A percentile compares a stretch with the other conserved stretches of the same genome.
phyloP scores from a whole-genome alignment of 2,113 vertebrate species.

The Dolichallabes microphthalmus region DNA sequence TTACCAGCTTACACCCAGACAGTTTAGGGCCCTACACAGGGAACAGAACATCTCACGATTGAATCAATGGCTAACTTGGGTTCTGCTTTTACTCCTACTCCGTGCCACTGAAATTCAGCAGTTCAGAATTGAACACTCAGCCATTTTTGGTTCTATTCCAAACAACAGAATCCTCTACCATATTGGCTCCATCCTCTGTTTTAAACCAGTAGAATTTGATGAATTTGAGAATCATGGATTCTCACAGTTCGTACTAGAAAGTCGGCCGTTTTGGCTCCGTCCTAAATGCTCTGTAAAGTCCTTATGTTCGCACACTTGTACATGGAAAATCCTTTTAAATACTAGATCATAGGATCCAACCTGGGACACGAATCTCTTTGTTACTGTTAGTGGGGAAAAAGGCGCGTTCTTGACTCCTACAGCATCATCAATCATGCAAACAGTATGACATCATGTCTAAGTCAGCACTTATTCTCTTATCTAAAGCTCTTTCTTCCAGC shows the following conservation, averaged over 20 bases:
- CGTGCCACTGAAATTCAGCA: too few relatives aligned
- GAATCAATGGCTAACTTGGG: too few relatives aligned
- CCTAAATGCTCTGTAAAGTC: background rate
- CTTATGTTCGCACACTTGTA: background rate
- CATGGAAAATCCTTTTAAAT: too few relatives aligned
- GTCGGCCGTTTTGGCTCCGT: background rate
- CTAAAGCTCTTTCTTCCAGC: background rate
- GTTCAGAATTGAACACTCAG: too few relatives aligned
- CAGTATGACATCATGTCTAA: background rate
- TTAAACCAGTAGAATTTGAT: background rate
- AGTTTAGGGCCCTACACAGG: background rate
- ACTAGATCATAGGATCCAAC: background rate
- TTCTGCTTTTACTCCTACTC: too few relatives aligned
- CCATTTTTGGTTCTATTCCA: background rate
- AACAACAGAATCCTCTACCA: background rate
- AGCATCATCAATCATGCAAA: background rate
- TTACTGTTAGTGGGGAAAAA: too few relatives aligned
- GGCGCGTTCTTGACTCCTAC: background rate
- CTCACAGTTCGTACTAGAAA: background rate
- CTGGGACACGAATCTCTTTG: background rate
- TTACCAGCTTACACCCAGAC: background rate
- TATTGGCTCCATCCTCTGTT: background rate
- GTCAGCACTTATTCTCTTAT: background rate
- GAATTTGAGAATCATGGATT: too few relatives aligned
- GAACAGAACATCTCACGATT: background rate